Base-by-base conservation (phyloP, 2,888 invertebrate genomes). In the Rapana venosa region DNA sequence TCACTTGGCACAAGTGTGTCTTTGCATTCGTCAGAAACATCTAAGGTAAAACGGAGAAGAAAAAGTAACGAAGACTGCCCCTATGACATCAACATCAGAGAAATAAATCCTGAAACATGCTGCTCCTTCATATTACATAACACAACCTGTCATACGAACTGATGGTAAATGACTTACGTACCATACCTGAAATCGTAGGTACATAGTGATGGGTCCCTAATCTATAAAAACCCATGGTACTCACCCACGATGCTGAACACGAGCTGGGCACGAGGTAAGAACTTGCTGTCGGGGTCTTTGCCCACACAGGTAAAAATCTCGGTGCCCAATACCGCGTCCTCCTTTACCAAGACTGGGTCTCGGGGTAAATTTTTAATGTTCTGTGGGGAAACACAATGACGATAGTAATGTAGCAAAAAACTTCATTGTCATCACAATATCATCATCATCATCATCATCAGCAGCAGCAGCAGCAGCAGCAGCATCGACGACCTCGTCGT, bases 401-500 rank as follows among this genome's bases (percentile, higher is more conserved):
- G 2, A 66, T 66, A 22, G 66, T 22, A 17, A 13, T 26, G 17
- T 17, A 47, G 47, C 8, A 8, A 47, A 8, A 5, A 47, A 66
- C 26, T 13, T 2, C 66, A 66, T 66, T 26, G 26, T 13, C 66
- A 13, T 66, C 66, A 66, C 1, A 4, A 66, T 66, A 17, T 26
- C 66, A 66, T 66, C 66, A 66, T 66, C 66, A 66, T 66, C 66
- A 66, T 84, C 84, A 84, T 84, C 84, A 84, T 84, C 84, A 84
- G 13, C 84, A 84, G 13, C 84, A 84, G 13, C 84, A 84, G 13
- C 84, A 84, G 13, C 84, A 84, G 13, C 84, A 84, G 13, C 84
- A 84, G 13, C 84, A 84, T 84, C 84, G 26, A 17, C 36, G 26
- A 32, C 83, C 32, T 83, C 83, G 83, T 83, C 83, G 83, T 83